Conservation (phyloP, 2,888 invertebrate genomes). For the Leuctra nigra region DNA sequence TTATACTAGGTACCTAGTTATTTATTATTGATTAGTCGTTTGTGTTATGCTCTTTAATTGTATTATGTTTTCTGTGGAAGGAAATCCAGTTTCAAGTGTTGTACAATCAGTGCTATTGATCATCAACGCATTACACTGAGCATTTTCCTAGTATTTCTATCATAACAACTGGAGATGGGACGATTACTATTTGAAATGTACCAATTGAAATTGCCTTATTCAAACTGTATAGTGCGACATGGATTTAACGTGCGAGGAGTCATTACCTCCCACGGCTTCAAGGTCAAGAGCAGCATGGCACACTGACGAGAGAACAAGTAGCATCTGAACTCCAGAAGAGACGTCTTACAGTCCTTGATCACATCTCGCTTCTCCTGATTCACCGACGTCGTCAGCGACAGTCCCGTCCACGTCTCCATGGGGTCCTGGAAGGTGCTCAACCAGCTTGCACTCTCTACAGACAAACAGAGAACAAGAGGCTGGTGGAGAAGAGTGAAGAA, state of each 20-base stretch:
- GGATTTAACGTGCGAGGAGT: slow-evolving; percentile 15
- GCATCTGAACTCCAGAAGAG: slow-evolving; percentile 83
- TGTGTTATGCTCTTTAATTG: too few species aligned
- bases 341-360: slow-evolving; percentile 49
- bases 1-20: too few species aligned
- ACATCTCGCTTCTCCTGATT: slow-evolving; percentile 48
- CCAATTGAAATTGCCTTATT: background rate
- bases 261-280: slow-evolving; percentile 79
- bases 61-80: too few species aligned
- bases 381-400: slow-evolving; percentile 57
- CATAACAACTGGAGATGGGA: too few species aligned
- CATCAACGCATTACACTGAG: too few species aligned
- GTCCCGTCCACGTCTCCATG: slow-evolving; percentile 77
- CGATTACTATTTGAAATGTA: too few species aligned
- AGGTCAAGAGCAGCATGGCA: slow-evolving; percentile 66
- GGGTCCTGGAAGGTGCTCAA: slow-evolving; percentile 71
- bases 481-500: too few species aligned
- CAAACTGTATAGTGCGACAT: background rate
- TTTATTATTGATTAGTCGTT: too few species aligned
- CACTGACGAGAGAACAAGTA: slow-evolving; percentile 92
- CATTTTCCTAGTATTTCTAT: too few species aligned
- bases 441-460: slow-evolving; percentile 79
- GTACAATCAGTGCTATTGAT: too few species aligned
- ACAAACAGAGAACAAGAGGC: too few species aligned
- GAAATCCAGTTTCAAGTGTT: too few species aligned